Evolutionary conservation across 2,797 vertebrate genomes (phyloP).

Genomic region (Pteropus rufus): DNA sequence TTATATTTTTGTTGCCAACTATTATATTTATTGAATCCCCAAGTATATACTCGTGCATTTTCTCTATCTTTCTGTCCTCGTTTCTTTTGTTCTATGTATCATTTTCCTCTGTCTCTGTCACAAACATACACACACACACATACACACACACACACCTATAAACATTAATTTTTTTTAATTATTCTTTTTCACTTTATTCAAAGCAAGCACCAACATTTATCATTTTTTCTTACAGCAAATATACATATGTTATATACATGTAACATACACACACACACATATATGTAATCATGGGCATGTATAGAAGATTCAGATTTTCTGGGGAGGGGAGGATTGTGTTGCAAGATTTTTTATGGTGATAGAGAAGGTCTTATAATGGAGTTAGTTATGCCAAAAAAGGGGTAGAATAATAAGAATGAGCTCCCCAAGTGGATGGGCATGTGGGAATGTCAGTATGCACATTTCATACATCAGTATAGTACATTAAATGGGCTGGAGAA

Average conservation of each 20-base stretch:
- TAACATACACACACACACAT: not conserved
- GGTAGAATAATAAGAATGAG: not conserved
- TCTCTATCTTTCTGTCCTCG: not conserved
- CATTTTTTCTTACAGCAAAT: not conserved
- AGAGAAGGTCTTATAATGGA: not conserved
- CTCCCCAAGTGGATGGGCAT: not conserved
- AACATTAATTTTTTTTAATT: not conserved
- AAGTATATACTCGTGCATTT: not conserved
- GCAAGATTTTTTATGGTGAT: not conserved
- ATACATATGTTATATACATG: not conserved
- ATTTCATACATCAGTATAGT: not conserved
- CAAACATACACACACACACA: not conserved
- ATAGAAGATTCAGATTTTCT: not conserved
- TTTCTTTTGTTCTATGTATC: not conserved
- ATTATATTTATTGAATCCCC: slow-evolving; percentile 38
- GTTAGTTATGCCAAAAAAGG: not conserved
- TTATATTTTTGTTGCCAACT: slow-evolving; percentile 39
- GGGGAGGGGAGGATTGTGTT: not conserved
- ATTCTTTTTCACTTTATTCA: not conserved
- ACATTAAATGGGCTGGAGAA: not conserved
- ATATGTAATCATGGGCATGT: not conserved
- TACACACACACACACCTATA: not conserved
- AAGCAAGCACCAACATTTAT: not conserved
- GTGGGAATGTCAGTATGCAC: not conserved
- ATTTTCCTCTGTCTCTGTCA: not conserved